Percentiles rank a stretch among this genome's conserved stretches.
Conservation (phyloP, 2,113 vertebrate genomes). For the Cephalopholis sonnerati region DNA sequence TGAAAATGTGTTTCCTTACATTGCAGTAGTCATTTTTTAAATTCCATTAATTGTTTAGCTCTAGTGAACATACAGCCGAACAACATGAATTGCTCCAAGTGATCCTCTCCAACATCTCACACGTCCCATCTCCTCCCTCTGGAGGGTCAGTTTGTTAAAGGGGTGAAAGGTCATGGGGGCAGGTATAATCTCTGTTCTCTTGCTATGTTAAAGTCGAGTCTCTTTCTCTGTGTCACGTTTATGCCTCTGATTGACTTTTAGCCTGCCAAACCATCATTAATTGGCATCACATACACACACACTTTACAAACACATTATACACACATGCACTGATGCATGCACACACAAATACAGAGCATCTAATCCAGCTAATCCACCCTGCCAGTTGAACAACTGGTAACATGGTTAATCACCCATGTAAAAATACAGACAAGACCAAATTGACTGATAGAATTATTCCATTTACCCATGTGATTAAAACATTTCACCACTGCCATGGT, state of each 20-base stretch:
- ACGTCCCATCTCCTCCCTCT: neutral
- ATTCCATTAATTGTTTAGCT: no score
- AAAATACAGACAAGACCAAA: conserved; percentile 81
- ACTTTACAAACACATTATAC: conserved; percentile 25
- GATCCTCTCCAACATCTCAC: neutral
- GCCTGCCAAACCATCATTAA: conserved; percentile 68
- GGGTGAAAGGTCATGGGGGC: conserved; percentile 8
- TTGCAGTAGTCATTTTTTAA: no score
- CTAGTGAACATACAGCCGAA: neutral
- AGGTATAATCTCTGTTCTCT: conserved; percentile 38
- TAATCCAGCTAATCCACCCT: conserved; percentile 79
- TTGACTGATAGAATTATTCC: conserved; percentile 81
- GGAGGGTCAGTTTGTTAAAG: neutral
- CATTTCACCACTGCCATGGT: conserved; percentile 74
- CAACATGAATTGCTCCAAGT: neutral
- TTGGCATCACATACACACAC: conserved; percentile 45
- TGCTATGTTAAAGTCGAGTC: conserved; percentile 18
- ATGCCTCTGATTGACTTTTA: conserved; percentile 66
- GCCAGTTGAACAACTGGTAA: conserved; percentile 75
- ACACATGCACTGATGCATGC: conserved; percentile 30
- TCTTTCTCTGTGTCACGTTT: conserved; percentile 39
- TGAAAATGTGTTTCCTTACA: no score
- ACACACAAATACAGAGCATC: conserved; percentile 51
- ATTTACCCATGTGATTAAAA: conserved; percentile 81
- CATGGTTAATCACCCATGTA: conserved; percentile 81